These are phyloP conservation scores for Stegostoma tigrinum DNA, from an alignment of 2,113 vertebrate species.

Conservation along the genomic window DNA sequence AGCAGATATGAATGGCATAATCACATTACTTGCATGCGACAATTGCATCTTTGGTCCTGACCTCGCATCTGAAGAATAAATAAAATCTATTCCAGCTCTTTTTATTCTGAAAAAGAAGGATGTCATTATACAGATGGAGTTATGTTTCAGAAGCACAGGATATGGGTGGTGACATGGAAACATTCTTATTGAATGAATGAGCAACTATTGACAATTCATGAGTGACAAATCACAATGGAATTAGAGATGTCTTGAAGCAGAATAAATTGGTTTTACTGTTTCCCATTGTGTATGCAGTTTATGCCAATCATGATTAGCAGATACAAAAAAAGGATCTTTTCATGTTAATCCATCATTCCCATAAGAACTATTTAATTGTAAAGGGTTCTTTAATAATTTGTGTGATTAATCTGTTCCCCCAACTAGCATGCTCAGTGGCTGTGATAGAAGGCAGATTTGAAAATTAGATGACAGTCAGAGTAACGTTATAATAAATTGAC, in stretches of 20 bases:
- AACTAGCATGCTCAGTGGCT: not conserved
- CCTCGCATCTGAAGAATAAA: not conserved
- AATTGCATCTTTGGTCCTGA: not conserved
- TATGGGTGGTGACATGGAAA: not conserved
- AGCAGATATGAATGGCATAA: not conserved
- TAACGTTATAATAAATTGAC: not conserved
- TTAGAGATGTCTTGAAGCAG: not conserved
- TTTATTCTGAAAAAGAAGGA: not conserved
- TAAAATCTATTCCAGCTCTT: not conserved
- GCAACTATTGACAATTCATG: constrained; percentile 9
- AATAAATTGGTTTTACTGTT: not conserved
- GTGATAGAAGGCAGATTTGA: not conserved
- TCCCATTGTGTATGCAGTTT: not conserved
- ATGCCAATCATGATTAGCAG: not conserved
- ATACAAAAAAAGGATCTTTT: not conserved
- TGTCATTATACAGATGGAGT: not conserved
- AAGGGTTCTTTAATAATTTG: not conserved
- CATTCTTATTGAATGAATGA: not conserved
- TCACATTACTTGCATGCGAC: not conserved
- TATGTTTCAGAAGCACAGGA: not conserved
- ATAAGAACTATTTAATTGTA: constrained; percentile 7
- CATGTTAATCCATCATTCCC: constrained; percentile 6
- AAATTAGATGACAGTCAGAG: not conserved
- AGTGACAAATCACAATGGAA: not conserved
- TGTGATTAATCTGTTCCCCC: not conserved